phyloP scores from a whole-genome alignment of 2,888 invertebrate genomes.

The Trichopria drosophilae region DNA sequence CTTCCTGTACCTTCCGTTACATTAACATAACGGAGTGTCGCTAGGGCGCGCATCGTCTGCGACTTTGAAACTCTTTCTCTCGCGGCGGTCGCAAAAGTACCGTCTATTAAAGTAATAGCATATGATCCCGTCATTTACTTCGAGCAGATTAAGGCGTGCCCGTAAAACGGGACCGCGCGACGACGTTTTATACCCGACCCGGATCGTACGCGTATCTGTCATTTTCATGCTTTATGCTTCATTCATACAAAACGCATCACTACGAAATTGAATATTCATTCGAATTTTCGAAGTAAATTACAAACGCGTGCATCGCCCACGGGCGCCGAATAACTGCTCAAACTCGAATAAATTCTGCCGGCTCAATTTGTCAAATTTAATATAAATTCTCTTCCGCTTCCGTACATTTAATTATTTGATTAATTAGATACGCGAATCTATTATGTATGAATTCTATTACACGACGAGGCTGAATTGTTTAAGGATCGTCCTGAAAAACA shows the following conservation, averaged over 20 bases:
- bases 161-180: slow-evolving; percentile 36
- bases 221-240: slow-evolving; percentile 34
- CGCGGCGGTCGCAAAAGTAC: slow-evolving; percentile 22
- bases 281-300: slow-evolving; percentile 14
- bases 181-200: slow-evolving; percentile 31
- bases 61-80: slow-evolving; percentile 37
- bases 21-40: slow-evolving; percentile 34
- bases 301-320: neutral
- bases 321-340: too few species aligned
- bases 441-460: too few species aligned
- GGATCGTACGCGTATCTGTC: slow-evolving; percentile 35
- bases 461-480: too few species aligned
- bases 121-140: slow-evolving; percentile 37
- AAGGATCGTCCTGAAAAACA: too few species aligned
- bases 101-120: slow-evolving; percentile 37
- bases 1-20: too few species aligned
- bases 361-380: too few species aligned
- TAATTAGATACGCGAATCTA: too few species aligned
- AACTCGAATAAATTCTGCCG: too few species aligned
- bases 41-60: too few species aligned
- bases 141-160: slow-evolving; percentile 37
- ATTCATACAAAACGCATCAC: slow-evolving; percentile 23
- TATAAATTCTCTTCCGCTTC: too few species aligned
- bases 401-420: too few species aligned
- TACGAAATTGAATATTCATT: slow-evolving; percentile 25